phyloP scores from a whole-genome alignment of 2,113 vertebrate species.

The Bufo bufo region DNA sequence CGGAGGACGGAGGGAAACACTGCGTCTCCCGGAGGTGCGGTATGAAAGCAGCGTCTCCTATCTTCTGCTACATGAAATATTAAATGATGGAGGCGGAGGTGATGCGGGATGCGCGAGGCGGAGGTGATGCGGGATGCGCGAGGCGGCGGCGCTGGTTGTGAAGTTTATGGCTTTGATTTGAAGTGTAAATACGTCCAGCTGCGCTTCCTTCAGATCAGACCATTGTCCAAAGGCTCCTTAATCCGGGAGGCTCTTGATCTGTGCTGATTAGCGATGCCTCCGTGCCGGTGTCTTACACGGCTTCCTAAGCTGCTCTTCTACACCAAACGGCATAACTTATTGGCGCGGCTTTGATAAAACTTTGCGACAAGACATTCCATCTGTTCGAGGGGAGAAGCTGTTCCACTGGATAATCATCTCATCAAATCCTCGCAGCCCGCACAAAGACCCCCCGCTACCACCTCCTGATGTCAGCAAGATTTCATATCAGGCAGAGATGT shows the following conservation, averaged over 20 bases:
- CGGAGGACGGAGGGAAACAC: neutral
- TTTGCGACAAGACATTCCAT: conserved; percentile 48
- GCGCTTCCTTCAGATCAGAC: neutral
- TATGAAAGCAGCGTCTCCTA: neutral
- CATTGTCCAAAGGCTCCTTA: neutral
- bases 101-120: neutral
- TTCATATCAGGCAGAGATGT: neutral
- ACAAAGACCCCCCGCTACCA: conserved; percentile 36
- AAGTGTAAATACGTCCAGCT: conserved; percentile 15
- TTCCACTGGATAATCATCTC: conserved; percentile 33
- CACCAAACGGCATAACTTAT: conserved; percentile 55
- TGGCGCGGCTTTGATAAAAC: conserved; percentile 46
- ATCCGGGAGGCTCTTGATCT: conserved; percentile 4
- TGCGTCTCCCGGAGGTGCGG: neutral
- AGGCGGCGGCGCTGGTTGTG: neutral
- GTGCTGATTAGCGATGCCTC: conserved; percentile 7
- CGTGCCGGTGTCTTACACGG: neutral
- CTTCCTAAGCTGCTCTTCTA: conserved; percentile 47
- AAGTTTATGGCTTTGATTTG: conserved; percentile 13
- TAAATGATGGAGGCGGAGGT: neutral
- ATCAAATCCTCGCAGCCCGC: conserved; percentile 23
- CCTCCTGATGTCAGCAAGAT: conserved; percentile 1
- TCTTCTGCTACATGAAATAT: conserved; percentile 24
- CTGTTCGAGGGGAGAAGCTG: conserved; percentile 22
- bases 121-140: neutral